Conservation (phyloP, 2,113 vertebrate species). For the Lanius collurio region DNA sequence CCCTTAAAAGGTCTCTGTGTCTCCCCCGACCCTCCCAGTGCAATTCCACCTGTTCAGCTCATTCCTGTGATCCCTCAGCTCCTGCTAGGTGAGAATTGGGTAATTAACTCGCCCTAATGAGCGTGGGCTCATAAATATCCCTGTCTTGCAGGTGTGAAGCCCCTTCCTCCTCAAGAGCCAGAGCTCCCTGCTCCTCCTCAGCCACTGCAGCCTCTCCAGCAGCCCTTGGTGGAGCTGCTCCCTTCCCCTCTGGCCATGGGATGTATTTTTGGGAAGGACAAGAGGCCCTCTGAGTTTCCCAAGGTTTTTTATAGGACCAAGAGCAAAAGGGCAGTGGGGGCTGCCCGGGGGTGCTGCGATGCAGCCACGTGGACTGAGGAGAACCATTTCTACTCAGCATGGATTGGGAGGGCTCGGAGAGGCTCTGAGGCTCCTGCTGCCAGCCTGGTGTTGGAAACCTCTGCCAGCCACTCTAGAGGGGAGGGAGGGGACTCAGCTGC, state of each 20-base stretch:
- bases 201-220: background rate
- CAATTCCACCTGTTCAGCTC: background rate
- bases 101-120: background rate
- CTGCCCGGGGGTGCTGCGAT: background rate
- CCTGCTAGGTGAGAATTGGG: background rate
- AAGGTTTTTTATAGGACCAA: background rate
- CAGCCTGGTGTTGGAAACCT: fast-evolving
- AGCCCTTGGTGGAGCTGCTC: too few species aligned
- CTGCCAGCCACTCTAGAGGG: fast-evolving
- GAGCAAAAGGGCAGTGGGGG: fast-evolving
- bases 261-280: conserved; percentile 25
- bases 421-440: background rate
- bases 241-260: background rate
- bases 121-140: background rate
- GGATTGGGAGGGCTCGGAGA: background rate
- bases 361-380: conserved; percentile 11
- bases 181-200: background rate
- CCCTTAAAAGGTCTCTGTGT: background rate
- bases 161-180: background rate
- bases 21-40: background rate
- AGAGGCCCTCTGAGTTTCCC: background rate
- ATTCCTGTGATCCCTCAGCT: background rate
- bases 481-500: background rate
- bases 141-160: background rate
- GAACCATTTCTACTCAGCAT: background rate